Base-by-base conservation (phyloP, 1,140 invertebrate genomes). In the Aphelenchoides besseyi region DNA sequence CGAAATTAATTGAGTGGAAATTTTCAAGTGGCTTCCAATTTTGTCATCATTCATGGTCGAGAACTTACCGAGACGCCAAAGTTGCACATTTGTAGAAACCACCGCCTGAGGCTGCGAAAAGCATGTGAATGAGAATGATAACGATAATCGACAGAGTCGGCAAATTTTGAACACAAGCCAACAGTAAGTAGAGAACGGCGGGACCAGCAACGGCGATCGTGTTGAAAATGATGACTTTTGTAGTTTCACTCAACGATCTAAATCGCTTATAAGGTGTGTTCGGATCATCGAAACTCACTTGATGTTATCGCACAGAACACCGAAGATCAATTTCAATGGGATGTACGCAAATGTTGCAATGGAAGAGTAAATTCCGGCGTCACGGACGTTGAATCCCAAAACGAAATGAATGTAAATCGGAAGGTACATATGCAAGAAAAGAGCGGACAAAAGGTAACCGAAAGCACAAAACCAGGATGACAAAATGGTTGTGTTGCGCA, bases 21-120 rank as follows among this genome's bases (percentile, higher is more conserved):
- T n/a, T n/a, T n/a, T n/a, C n/a, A n/a, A n/a, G 5, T 41, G 5
- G 37, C 37, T 5, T 8, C 37, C 37, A 41, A 41, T 41, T 41
- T 41, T n/a, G 5, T n/a, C 37, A 41, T n/a, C n/a, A 41, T n/a
- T 8, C 37, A 41, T 41, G 37, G 5, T 59, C 29, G 12, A 29
- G 1, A 66, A 66, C 1, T 1, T 66, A 66, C 63, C 63, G 37
- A 3, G 76, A 80, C 26, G 48, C 69, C 3, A 78, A 52, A 33
- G 74, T 67, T 23, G 41, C 73, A 59, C 76, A 78, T 59, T 78
- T 78, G 35, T 78, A 78, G 53, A 78, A 78, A 18, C 76, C 76
- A 2, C 78, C 76, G 23, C 76, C 62, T 28, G 55, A 61, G 29
- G 68, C 66, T 18, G 66, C 66, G 35, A 78, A 67, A 48, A 74